These are phyloP conservation scores for Anoplopoma fimbria DNA, from an alignment of 2,113 vertebrate genomes.

Conservation along the genomic window DNA sequence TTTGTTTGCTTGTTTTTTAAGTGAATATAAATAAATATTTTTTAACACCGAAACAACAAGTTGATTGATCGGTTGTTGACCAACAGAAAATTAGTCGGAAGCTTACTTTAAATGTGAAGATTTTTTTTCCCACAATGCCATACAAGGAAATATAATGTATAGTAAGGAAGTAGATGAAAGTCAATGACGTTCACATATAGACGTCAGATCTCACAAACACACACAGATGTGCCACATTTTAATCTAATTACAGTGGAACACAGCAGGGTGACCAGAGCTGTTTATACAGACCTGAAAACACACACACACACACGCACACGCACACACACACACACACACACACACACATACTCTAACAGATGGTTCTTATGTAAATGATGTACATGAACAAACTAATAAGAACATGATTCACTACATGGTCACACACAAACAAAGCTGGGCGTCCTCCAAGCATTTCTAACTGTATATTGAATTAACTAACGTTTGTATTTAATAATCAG, in stretches of 20 bases:
- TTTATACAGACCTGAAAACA: slow-evolving; percentile 63
- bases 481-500: not conserved
- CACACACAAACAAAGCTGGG: not conserved
- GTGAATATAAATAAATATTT: too few species aligned
- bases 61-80: too few species aligned
- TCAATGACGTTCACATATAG: too few species aligned
- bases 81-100: too few species aligned
- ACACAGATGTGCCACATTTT: slow-evolving; percentile 43
- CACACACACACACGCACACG: slow-evolving; percentile 2
- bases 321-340: slow-evolving; percentile 18
- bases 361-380: not conserved
- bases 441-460: too few species aligned
- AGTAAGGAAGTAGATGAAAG: not conserved
- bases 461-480: not conserved
- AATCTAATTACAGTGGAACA: slow-evolving; percentile 74
- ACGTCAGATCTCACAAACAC: not conserved
- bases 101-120: too few species aligned
- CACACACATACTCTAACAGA: too few species aligned
- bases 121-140: not conserved
- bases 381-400: not conserved
- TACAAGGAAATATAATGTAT: not conserved
- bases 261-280: slow-evolving; percentile 58
- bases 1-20: too few species aligned
- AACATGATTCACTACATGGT: not conserved
- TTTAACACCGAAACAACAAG: too few species aligned